Conservation (phyloP, 2,797 vertebrate species). For the Alcedo quadribrachys region DNA sequence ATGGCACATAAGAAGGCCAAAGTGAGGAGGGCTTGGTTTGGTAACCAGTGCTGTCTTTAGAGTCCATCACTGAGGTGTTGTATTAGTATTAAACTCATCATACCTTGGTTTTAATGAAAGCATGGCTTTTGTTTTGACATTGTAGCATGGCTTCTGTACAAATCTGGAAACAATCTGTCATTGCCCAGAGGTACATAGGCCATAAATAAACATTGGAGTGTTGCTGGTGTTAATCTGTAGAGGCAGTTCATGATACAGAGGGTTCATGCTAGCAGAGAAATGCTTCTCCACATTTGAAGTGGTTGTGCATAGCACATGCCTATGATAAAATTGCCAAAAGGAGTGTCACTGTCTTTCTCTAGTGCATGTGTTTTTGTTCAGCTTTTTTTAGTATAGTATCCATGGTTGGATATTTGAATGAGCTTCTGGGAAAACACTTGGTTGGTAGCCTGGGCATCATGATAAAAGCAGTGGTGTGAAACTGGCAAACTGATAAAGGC, state of each 20-base stretch:
- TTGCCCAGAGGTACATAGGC: slow-evolving; percentile 10
- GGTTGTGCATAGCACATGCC: background rate
- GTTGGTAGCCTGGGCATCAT: background rate
- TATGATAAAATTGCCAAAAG: slow-evolving; percentile 4
- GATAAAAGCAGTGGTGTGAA: background rate
- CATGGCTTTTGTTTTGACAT: slow-evolving; percentile 31
- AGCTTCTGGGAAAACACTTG: slow-evolving; percentile 1
- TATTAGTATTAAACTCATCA: background rate
- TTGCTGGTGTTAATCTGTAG: slow-evolving; percentile 12
- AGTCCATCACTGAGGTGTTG: background rate
- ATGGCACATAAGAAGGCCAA: background rate
- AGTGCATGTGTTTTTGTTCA: background rate
- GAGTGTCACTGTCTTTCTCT: background rate
- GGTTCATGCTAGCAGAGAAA: background rate
- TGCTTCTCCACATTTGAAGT: slow-evolving; percentile 22
- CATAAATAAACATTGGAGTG: slow-evolving; percentile 38
- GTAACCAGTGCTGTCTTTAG: background rate
- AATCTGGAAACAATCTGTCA: slow-evolving; percentile 49
- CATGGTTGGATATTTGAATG: background rate
- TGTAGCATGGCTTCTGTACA: background rate
- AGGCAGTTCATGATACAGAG: background rate
- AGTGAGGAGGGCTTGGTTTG: background rate
- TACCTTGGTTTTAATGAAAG: slow-evolving; percentile 20
- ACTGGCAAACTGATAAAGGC: background rate
- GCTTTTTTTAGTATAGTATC: background rate